Percentiles rank a stretch among this genome's conserved stretches.
Evolutionary conservation across 2,888 invertebrate species (phyloP).

Genomic region (Eilema depressum): DNA sequence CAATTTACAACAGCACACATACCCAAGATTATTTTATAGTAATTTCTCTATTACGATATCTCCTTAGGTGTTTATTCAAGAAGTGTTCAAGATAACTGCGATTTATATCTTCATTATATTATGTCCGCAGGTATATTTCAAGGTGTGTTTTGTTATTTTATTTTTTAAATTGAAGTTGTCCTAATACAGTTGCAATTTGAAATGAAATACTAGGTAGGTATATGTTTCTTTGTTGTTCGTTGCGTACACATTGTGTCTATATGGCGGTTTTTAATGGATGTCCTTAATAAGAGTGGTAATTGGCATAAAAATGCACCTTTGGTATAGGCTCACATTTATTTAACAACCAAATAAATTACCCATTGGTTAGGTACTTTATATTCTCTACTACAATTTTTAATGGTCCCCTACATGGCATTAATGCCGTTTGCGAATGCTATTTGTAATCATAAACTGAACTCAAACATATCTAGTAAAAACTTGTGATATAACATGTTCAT

Average conservation of each 20-base stretch:
- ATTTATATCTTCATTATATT: slow-evolving; percentile 57
- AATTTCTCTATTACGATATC: slow-evolving; percentile 82
- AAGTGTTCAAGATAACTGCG: slow-evolving; percentile 51
- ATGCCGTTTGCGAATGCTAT: neutral
- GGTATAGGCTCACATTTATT: neutral
- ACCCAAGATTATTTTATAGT: slow-evolving; percentile 78
- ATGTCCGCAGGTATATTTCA: slow-evolving; percentile 41
- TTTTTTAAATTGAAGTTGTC: slow-evolving; percentile 39
- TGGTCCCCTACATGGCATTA: neutral
- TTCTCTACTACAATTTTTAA: neutral
- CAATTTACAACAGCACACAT: slow-evolving; percentile 77
- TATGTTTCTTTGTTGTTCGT: slow-evolving; percentile 35
- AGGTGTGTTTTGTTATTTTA: slow-evolving; percentile 35
- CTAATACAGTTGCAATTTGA: slow-evolving; percentile 22
- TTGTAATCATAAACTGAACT: slow-evolving; percentile 15
- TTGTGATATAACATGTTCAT: slow-evolving; percentile 38
- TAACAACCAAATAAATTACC: neutral
- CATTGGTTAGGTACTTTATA: neutral
- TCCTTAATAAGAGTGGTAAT: neutral
- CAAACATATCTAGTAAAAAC: slow-evolving; percentile 35
- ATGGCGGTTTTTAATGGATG: neutral
- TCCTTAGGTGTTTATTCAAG: slow-evolving; percentile 54
- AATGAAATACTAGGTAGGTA: slow-evolving; percentile 26
- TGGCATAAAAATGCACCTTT: neutral
- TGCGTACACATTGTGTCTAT: neutral